Evolutionary conservation across 1,140 invertebrate genomes (phyloP), one percentile per base, ranked within the genome.

Genomic region (Chrysomallon squamiferum): DNA sequence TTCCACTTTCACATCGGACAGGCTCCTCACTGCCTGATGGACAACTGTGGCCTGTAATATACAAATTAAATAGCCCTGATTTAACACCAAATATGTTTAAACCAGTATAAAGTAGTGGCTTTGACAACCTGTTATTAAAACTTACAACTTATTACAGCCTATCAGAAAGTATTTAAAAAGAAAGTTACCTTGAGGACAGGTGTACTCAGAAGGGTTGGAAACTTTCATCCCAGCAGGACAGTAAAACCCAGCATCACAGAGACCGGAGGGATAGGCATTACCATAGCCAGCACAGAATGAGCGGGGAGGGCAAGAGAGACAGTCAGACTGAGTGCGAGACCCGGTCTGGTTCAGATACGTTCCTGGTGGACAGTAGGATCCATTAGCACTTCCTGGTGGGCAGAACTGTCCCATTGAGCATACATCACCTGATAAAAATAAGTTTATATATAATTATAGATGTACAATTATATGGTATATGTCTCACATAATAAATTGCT

Each of bases 391-490:
- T 22, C 80, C 82, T 20, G 50, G 47, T 13, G 69, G 66, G 64
- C 82, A 84, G 65, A 73, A 84, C 25, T 78, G 72, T 52, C 82
- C 80, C 43, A 64, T 57, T 20, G 73, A 71, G 50, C 80, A 84
- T 0, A 76, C 60, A 59, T 80, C 77, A 68, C 81, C 79, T 81
- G 65, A 11, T 68, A 58, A 38, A 38, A 30, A 60, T 9, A 57
- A 45, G 22, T n/a, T n/a, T n/a, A n/a, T n/a, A n/a, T n/a, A n/a
- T n/a, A n/a, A n/a, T 50, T n/a, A 35, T 30, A n/a, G n/a, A n/a
- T n/a, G n/a, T n/a, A n/a, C n/a, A n/a, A n/a, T 43, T n/a, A 20
- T 43, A 9, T 11, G n/a, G 9, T 11, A 43, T 43, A 43, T 43
- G n/a, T n/a, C 41, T 43, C 9, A 9, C n/a, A n/a, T n/a, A n/a